These are phyloP conservation scores for Drosophila anomelani DNA, from an alignment of 2,888 invertebrate species.

Conservation along the genomic window DNA sequence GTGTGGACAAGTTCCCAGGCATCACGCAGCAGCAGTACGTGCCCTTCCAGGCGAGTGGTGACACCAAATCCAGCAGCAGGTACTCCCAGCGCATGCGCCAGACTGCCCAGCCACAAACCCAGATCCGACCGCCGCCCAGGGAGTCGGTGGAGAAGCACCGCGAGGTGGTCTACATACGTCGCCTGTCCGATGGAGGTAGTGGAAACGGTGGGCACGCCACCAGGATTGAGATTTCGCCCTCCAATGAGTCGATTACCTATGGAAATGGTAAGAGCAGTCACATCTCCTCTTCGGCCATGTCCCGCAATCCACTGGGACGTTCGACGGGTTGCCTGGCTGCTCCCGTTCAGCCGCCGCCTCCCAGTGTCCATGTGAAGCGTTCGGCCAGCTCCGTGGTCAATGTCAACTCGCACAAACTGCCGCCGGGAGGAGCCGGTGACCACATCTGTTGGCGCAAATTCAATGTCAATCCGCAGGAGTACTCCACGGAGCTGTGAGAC, in stretches of 20 bases:
- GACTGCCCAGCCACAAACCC: slow-evolving; percentile 58
- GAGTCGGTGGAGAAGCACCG: slow-evolving; percentile 78
- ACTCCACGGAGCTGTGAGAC: slow-evolving; percentile 84
- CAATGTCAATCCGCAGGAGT: slow-evolving; percentile 84
- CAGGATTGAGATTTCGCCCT: slow-evolving; percentile 84
- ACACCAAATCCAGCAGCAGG: slow-evolving; percentile 75
- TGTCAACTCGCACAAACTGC: slow-evolving; percentile 68
- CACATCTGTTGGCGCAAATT: slow-evolving; percentile 86
- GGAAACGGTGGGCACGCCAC: slow-evolving; percentile 78
- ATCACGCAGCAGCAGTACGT: slow-evolving; percentile 81
- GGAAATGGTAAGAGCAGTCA: slow-evolving; percentile 61
- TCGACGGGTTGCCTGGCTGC: slow-evolving; percentile 71
- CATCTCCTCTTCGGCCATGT: slow-evolving; percentile 46
- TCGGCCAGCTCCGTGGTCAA: slow-evolving; percentile 77
- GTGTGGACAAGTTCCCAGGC: slow-evolving; percentile 84
- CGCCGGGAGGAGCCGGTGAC: slow-evolving; percentile 81
- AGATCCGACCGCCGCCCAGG: slow-evolving; percentile 29
- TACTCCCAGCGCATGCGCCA: slow-evolving; percentile 79
- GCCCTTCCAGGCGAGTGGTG: slow-evolving; percentile 79
- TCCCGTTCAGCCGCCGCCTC: slow-evolving; percentile 42
- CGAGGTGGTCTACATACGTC: slow-evolving; percentile 83
- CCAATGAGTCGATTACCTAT: slow-evolving; percentile 83
- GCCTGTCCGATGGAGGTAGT: slow-evolving; percentile 81
- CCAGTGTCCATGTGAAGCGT: slow-evolving; percentile 70
- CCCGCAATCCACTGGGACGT: slow-evolving; percentile 72